Conservation (phyloP, 92 coral and sea anemone genomes). For the Montipora capitata region DNA sequence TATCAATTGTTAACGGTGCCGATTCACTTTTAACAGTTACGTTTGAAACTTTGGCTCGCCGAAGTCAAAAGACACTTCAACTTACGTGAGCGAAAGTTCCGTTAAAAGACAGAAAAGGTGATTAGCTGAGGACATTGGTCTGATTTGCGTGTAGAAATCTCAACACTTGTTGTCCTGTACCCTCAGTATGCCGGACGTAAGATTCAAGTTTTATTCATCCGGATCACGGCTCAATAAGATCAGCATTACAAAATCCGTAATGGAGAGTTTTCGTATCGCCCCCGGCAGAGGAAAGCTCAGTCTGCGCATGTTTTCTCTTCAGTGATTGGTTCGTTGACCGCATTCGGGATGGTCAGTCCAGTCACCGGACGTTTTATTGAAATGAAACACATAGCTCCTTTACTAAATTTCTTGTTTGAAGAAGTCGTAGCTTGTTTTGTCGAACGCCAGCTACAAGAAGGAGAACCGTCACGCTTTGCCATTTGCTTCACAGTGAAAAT, state of each 20-base stretch:
- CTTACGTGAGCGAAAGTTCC: background rate
- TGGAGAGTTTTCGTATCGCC: conserved; percentile 4
- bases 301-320: background rate
- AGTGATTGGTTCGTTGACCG: conserved; percentile 23
- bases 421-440: background rate
- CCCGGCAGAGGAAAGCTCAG: background rate
- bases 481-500: background rate
- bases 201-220: conserved; percentile 38
- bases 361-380: conserved; percentile 5
- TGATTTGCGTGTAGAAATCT: conserved; percentile 36
- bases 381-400: background rate
- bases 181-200: conserved; percentile 17
- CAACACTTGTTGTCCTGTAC: background rate
- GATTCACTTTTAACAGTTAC: no score
- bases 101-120: background rate
- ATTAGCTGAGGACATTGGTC: background rate
- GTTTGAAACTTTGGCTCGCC: background rate
- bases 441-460: background rate
- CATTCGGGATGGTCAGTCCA: background rate
- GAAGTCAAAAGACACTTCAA: background rate
- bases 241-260: conserved; percentile 21
- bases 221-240: conserved; percentile 32
- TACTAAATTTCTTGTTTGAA: background rate
- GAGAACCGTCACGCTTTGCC: background rate
- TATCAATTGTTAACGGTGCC: background rate